Base-by-base conservation (phyloP, 2,797 vertebrate genomes). In the Valencia hispanica region DNA sequence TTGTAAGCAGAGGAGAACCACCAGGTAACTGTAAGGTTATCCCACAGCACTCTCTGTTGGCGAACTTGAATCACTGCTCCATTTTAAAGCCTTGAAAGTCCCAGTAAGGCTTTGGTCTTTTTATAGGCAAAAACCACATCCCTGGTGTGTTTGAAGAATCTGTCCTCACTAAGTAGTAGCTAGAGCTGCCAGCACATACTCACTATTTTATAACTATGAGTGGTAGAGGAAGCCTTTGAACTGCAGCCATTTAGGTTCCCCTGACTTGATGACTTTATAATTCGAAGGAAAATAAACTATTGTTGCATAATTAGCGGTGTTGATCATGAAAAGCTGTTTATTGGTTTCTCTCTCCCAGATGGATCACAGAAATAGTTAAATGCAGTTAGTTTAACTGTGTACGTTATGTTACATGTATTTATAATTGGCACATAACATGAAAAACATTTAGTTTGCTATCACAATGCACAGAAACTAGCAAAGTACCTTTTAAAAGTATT, bases 41-140 rank as follows among this genome's bases (percentile, higher is more conserved):
- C 78, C 88, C 88, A 86, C 90, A 91, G 92, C 87, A 48, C 92
- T 70, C 91, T 89, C 94, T 94, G 90, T 91, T 87, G 92, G 89
- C 25, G 39, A 85, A 70, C 32, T 14, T 1, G 47, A 63, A 20
- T 30, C 75, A 89, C 41, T 82, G 83, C 83, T 66, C 73, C 72
- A 43, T 74, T 50, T n/a, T 74, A 77, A 85, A 74, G 30, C 70
- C 63, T 84, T 79, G 61, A 80, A 89, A 81, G 83, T 83, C 68
- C 77, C 80, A 50, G 82, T 51, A 73, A 70, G 81, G 79, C 91
- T 92, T 90, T 93, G 88, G 90, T 94, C 92, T 94, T 94, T 94
- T 94, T 93, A 94, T 94, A 94, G 90, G 82, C 85, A 69, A 79
- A 85, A 91, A 91, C 94, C 94, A 93, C 93, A 94, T 93, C 91